Conservation (phyloP, 1,140 invertebrate genomes). For the Drosophila funebris region DNA sequence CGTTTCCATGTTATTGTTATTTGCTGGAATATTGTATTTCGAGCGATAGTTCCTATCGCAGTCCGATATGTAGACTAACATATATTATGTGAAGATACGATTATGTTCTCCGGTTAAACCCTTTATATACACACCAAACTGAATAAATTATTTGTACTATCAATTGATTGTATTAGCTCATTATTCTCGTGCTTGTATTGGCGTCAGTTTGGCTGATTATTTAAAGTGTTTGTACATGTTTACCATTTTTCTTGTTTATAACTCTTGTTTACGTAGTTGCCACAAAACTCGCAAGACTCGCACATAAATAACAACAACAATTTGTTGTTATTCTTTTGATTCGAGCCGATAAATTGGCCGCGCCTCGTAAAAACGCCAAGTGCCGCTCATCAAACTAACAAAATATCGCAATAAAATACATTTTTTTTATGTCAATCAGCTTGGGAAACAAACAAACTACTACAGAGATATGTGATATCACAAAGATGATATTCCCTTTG, state of each 20-base stretch:
- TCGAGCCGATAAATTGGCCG: constrained; percentile 60
- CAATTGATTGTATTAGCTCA: not conserved
- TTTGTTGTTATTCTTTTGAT: constrained; percentile 55
- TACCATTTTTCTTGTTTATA: constrained; percentile 39
- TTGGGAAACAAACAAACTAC: constrained; percentile 32
- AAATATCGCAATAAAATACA: constrained; percentile 69
- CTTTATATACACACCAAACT: too few species aligned
- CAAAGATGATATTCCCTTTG: not conserved
- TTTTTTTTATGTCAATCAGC: constrained; percentile 73
- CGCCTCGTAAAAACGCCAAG: constrained; percentile 56
- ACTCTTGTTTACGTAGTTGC: constrained; percentile 59
- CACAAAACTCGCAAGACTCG: constrained; percentile 54
- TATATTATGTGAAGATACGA: too few species aligned
- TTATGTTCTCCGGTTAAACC: too few species aligned
- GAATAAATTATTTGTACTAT: not conserved
- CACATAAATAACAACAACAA: constrained; percentile 48
- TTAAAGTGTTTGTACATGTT: constrained; percentile 19
- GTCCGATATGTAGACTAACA: too few species aligned
- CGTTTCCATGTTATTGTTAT: too few species aligned
- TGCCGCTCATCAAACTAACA: constrained; percentile 69
- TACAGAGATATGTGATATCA: constrained; percentile 20
- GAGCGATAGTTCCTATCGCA: too few species aligned
- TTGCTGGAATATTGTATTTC: too few species aligned
- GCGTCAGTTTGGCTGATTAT: constrained; percentile 11
- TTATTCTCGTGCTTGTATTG: not conserved